Percentiles rank a stretch among this genome's conserved stretches.
These are phyloP conservation scores for Sylvilagus bachmani DNA, from an alignment of 2,113 vertebrate genomes.

Conservation along the genomic window DNA sequence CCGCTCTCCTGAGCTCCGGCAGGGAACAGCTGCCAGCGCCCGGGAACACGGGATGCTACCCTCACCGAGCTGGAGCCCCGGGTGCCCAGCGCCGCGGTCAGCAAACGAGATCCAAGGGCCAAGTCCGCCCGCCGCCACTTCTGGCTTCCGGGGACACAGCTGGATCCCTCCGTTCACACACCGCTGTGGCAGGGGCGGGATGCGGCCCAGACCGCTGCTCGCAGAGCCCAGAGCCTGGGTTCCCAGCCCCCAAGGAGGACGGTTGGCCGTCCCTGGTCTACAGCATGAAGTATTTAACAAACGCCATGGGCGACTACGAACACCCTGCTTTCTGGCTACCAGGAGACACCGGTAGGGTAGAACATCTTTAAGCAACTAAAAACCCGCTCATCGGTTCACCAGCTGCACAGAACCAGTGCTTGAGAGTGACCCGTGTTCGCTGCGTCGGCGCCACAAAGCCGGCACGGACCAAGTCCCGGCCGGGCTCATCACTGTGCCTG, in stretches of 20 bases:
- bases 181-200: no score
- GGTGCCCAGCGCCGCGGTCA: fast-evolving
- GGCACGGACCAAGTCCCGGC: no score
- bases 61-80: fast-evolving
- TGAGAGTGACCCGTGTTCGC: no score
- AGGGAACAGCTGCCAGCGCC: no score
- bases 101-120: neutral
- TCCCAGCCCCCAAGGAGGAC: neutral
- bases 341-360: neutral
- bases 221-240: no score
- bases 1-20: no score
- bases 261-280: neutral
- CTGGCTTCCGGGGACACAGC: neutral
- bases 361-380: neutral
- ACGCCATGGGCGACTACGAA: neutral
- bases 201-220: fast-evolving
- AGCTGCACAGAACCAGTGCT: neutral
- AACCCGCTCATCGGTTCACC: neutral
- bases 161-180: neutral
- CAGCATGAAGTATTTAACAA: neutral
- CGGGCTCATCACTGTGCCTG: no score
- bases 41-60: neutral
- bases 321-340: neutral
- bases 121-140: neutral
- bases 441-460: no score